Conservation (phyloP, 2,113 vertebrate genomes). For the Notothenia coriiceps region DNA sequence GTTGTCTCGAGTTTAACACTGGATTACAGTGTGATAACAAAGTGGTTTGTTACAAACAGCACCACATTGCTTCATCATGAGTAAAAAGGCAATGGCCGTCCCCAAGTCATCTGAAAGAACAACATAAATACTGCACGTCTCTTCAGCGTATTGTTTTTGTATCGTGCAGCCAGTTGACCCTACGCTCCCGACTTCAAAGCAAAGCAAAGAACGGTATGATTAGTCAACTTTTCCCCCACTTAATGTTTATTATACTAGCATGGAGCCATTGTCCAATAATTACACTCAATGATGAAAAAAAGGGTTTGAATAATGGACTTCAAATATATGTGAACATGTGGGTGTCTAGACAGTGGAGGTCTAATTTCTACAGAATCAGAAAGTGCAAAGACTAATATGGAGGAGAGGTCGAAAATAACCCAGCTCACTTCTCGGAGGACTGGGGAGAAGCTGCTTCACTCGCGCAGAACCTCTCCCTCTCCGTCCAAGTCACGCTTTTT, state of each 20-base stretch:
- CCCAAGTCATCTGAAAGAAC: conserved; percentile 59
- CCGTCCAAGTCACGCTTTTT: conserved; percentile 76
- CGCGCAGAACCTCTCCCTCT: conserved; percentile 73
- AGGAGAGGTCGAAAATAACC: conserved; percentile 8
- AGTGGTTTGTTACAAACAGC: conserved; percentile 49
- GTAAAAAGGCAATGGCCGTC: conserved; percentile 58
- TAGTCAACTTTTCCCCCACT: conserved; percentile 20
- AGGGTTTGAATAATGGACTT: conserved; percentile 18
- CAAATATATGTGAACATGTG: conserved; percentile 30
- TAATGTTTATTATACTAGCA: conserved; percentile 67
- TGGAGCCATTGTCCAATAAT: conserved; percentile 49
- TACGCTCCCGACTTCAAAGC: conserved; percentile 57
- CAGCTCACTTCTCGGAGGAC: conserved; percentile 23
- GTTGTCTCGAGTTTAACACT: conserved; percentile 32
- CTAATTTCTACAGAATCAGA: conserved; percentile 30
- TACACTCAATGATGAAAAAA: conserved; percentile 20
- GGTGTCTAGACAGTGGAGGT: conserved; percentile 53
- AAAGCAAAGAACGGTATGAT: conserved; percentile 51
- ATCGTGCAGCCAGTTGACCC: conserved; percentile 29
- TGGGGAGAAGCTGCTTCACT: conserved; percentile 75
- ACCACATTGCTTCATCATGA: conserved; percentile 59
- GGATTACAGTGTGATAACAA: conserved; percentile 29
- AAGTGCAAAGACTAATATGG: conserved; percentile 12
- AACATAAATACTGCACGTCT: conserved; percentile 55
- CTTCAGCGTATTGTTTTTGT: conserved; percentile 50